Evolutionary conservation across 2,888 invertebrate species (phyloP).

Genomic region (Fragum whitleyi): DNA sequence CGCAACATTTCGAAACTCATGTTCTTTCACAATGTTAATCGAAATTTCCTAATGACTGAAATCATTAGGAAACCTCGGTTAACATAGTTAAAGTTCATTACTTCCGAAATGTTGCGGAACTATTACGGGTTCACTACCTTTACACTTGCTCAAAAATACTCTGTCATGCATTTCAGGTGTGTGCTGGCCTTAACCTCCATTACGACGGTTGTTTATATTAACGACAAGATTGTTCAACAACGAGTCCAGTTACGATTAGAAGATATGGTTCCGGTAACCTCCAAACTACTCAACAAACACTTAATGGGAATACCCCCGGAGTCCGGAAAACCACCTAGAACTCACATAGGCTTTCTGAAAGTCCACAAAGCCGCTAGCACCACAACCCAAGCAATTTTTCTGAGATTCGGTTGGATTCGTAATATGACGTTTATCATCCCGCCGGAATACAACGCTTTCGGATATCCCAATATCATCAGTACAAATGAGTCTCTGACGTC

Average conservation of each 20-base stretch:
- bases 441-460: constrained; percentile 55
- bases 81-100: too few relatives aligned
- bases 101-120: too few relatives aligned
- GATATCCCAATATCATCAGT: constrained; percentile 63
- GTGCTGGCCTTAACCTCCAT: constrained; percentile 12
- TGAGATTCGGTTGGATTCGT: constrained; percentile 59
- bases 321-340: neutral
- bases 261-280: neutral
- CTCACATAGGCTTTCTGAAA: constrained; percentile 60
- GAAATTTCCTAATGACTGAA: too few relatives aligned
- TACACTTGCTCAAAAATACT: too few relatives aligned
- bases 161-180: neutral
- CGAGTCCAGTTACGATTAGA: constrained; percentile 2
- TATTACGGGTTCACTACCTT: too few relatives aligned
- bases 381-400: constrained; percentile 58
- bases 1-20: too few relatives aligned
- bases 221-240: constrained; percentile 14
- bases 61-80: too few relatives aligned
- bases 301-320: neutral
- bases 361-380: constrained; percentile 67
- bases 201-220: constrained; percentile 11
- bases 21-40: too few relatives aligned
- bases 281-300: neutral
- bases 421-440: constrained; percentile 62
- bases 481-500: constrained; percentile 54